A percentile compares a stretch with the other conserved stretches of the same genome.
These are phyloP conservation scores for Chelon labrosus DNA, from an alignment of 2,797 vertebrate genomes.

Conservation along the genomic window DNA sequence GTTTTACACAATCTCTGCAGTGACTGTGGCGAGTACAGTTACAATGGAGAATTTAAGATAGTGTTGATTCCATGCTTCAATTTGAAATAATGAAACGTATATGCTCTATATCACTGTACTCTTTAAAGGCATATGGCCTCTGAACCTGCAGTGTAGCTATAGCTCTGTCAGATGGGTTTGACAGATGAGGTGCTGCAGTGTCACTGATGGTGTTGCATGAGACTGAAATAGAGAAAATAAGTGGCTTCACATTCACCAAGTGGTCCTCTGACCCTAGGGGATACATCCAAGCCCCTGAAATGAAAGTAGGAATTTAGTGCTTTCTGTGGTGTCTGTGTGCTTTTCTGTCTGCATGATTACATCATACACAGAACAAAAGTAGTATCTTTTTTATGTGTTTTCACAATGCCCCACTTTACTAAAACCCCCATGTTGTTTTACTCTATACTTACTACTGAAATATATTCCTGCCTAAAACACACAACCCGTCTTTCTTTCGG, in stretches of 20 bases:
- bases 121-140: constrained; percentile 6
- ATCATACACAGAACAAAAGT: constrained; percentile 14
- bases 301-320: constrained; percentile 62
- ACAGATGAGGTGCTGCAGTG: constrained; percentile 21
- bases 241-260: constrained; percentile 37
- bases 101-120: constrained; percentile 12
- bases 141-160: constrained; percentile 10
- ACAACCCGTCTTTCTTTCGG: neutral
- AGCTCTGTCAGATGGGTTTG: constrained; percentile 12
- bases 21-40: neutral
- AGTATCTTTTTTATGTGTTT: constrained; percentile 36
- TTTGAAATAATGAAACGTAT: constrained; percentile 7
- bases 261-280: constrained; percentile 49
- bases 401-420: constrained; percentile 24
- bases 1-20: constrained; percentile 3
- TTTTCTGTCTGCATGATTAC: constrained; percentile 29
- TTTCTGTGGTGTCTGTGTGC: constrained; percentile 24
- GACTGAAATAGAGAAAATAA: constrained; percentile 56
- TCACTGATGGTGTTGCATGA: constrained; percentile 35
- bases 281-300: constrained; percentile 56
- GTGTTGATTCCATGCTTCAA: constrained; percentile 6
- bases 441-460: neutral
- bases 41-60: neutral
- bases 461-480: neutral
- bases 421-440: constrained; percentile 20